Base-by-base conservation (phyloP, 2,888 invertebrate genomes). In the Erebia palarica region DNA sequence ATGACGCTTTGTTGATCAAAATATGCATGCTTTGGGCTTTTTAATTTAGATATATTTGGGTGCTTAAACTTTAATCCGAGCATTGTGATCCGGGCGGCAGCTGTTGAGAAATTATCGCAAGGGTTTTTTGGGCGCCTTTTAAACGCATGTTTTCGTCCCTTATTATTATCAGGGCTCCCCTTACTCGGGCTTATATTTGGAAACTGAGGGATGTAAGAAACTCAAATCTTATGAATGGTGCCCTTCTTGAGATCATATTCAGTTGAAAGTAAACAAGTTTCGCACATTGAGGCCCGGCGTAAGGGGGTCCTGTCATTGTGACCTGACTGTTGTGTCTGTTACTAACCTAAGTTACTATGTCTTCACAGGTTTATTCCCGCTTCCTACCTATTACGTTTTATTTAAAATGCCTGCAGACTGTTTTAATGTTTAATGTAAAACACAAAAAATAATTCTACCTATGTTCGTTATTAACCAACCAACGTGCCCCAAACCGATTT, bases 21-120 rank as follows among this genome's bases (percentile, higher is more conserved):
- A 71, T 80, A 79, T 83, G 82, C 84, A 84, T 79, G 78, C 80
- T 80, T 80, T 77, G 79, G 78, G 36, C 21, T 47, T 84, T 84
- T 80, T 85, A 84, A 85, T 87, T 87, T 82, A 81, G 79, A 86
- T 27, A 84, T 53, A 47, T 86, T 85, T 80, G 42, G 67, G 82
- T 86, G 81, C 84, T 85, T 91, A 91, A 91, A 91, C 90, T 86
- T 90, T 91, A 91, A 91, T 91, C 91, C 87, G 75, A 80, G 86
- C 82, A 89, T 92, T 91, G 90, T 92, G 82, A 82, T 81, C 74
- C 71, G 68, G 76, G 77, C 80, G 84, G 92, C 92, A 92, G 92
- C 92, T 92, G 91, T 88, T 87, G 80, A 78, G 78, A 82, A 82
- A 85, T 85, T 79, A 86, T 82, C 82, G 87, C 84, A 87, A 90